These are phyloP conservation scores for Rhodophaea formosa DNA, from an alignment of 2,888 invertebrate species.

Conservation along the genomic window DNA sequence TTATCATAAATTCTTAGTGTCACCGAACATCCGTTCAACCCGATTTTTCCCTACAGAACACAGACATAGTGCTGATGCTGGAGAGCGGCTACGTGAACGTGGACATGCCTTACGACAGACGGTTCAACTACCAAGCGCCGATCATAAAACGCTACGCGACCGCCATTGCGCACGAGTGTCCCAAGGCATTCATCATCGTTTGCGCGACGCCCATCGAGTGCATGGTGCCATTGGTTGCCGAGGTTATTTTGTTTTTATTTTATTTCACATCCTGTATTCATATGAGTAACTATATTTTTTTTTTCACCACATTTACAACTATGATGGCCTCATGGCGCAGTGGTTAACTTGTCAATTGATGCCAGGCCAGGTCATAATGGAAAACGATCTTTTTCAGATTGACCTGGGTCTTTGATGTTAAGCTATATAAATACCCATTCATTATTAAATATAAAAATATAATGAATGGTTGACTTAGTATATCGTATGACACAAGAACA, in stretches of 20 bases:
- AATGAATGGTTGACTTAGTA: no score
- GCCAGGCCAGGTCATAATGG: no score
- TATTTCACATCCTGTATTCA: neutral
- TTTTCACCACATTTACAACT: no score
- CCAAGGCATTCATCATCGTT: conserved; percentile 76
- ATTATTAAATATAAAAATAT: no score
- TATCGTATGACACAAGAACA: no score
- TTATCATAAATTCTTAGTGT: no score
- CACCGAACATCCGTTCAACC: neutral
- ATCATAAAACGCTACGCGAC: conserved; percentile 68
- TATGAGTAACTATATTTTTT: neutral
- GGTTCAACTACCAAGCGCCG: conserved; percentile 64
- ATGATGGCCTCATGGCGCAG: no score
- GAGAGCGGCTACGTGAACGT: conserved; percentile 52
- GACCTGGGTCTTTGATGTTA: no score
- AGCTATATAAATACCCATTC: no score
- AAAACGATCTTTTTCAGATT: no score
- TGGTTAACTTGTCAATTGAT: no score
- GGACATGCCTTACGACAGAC: conserved; percentile 55
- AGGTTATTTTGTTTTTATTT: conserved; percentile 45
- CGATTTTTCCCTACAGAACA: conserved; percentile 46
- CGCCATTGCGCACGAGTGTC: conserved; percentile 74
- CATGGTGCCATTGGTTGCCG: conserved; percentile 76
- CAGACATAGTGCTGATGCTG: conserved; percentile 69
- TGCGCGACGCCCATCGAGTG: conserved; percentile 78